These are phyloP conservation scores for Drosophila emarginata DNA, from an alignment of 2,888 invertebrate genomes.

Conservation along the genomic window DNA sequence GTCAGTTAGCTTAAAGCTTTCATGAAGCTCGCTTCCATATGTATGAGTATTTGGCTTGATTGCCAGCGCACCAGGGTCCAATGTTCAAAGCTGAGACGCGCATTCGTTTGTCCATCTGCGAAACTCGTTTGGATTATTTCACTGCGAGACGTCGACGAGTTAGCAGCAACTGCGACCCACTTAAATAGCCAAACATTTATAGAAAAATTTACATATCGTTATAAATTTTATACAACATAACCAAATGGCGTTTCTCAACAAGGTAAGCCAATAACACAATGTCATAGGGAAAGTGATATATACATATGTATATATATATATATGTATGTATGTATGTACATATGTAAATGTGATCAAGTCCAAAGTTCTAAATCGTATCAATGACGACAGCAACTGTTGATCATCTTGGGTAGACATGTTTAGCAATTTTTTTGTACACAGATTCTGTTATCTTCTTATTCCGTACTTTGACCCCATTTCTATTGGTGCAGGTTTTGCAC, in stretches of 20 bases:
- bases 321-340: too few species aligned
- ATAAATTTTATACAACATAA: conserved; percentile 8
- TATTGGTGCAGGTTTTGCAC: conserved; percentile 24
- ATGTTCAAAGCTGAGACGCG: conserved; percentile 50
- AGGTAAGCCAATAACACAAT: conserved; percentile 51
- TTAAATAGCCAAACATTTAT: conserved; percentile 8
- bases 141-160: conserved; percentile 46
- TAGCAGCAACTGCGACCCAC: conserved; percentile 39
- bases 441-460: conserved; percentile 35
- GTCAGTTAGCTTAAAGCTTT: not conserved
- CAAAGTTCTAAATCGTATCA: conserved; percentile 27
- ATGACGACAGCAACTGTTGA: conserved; percentile 55
- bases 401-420: conserved; percentile 36
- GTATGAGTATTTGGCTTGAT: conserved; percentile 17
- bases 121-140: conserved; percentile 52
- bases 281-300: conserved; percentile 15
- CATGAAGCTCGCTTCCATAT: not conserved
- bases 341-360: not conserved
- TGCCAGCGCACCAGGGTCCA: conserved; percentile 46
- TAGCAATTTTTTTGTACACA: conserved; percentile 21
- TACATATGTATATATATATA: too few species aligned
- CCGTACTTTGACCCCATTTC: conserved; percentile 65
- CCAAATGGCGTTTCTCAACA: conserved; percentile 73
- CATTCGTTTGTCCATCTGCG: conserved; percentile 15
- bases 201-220: not conserved